These are phyloP conservation scores for Abrostola triplasia DNA, from an alignment of 2,888 invertebrate species.

Conservation along the genomic window DNA sequence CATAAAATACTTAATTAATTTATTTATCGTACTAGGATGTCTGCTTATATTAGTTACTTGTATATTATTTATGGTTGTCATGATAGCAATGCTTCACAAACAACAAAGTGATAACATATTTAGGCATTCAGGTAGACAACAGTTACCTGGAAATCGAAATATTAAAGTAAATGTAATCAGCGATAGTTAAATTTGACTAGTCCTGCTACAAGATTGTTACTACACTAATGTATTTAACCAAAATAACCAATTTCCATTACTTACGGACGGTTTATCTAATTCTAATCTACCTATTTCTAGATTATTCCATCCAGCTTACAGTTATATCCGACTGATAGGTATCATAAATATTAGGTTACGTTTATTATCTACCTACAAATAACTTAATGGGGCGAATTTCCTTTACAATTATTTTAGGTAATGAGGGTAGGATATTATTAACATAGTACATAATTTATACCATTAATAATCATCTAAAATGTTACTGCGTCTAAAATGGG, in stretches of 20 bases:
- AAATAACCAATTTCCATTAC: conserved; percentile 37
- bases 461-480: too few relatives aligned
- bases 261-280: conserved; percentile 45
- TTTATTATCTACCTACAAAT: too few relatives aligned
- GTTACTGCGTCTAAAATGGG: too few relatives aligned
- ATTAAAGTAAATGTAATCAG: conserved; percentile 29
- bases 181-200: conserved; percentile 58
- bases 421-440: too few relatives aligned
- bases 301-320: conserved; percentile 1
- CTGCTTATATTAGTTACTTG: conserved; percentile 14
- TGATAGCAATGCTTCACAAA: conserved; percentile 26
- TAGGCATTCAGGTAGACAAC: conserved; percentile 6
- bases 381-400: too few relatives aligned
- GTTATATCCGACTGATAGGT: too few relatives aligned
- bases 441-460: too few relatives aligned
- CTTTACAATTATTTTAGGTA: too few relatives aligned
- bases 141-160: conserved; percentile 9
- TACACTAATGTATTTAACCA: conserved; percentile 25
- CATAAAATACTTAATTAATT: conserved; percentile 14
- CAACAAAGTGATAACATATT: conserved; percentile 27
- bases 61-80: conserved; percentile 25
- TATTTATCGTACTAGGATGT: conserved; percentile 9
- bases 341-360: too few relatives aligned
- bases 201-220: conserved; percentile 43
- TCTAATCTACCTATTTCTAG: conserved; percentile 25